Conservation (phyloP, 92 coral and sea anemone species). For the Porites divaricata region DNA sequence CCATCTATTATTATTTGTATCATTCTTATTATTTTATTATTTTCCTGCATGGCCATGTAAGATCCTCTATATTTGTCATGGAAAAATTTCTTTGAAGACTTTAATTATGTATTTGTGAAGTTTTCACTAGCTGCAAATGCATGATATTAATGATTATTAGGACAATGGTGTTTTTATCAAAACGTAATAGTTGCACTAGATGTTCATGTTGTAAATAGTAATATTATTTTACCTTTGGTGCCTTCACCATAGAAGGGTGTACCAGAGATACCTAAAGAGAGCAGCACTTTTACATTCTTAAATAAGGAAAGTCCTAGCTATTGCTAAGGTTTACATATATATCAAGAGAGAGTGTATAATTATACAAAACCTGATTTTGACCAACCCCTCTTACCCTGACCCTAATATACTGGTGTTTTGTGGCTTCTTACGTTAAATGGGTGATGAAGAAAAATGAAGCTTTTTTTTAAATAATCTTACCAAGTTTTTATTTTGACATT, state of each 20-base stretch:
- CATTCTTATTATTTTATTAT: too few relatives aligned
- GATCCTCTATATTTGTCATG: too few relatives aligned
- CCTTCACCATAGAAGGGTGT: neutral
- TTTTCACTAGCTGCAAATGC: too few relatives aligned
- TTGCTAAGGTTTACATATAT: constrained; percentile 2
- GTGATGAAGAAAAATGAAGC: neutral
- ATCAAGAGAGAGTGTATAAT: neutral
- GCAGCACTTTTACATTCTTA: constrained; percentile 5
- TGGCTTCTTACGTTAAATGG: neutral
- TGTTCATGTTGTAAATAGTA: too few relatives aligned
- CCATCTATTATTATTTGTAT: too few relatives aligned
- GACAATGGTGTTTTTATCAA: too few relatives aligned
- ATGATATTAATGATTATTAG: too few relatives aligned
- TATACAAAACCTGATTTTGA: neutral
- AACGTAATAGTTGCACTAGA: too few relatives aligned
- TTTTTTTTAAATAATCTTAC: neutral
- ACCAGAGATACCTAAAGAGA: constrained; percentile 9
- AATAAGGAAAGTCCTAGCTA: constrained; percentile 2
- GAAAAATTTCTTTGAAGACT: too few relatives aligned
- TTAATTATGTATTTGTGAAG: too few relatives aligned
- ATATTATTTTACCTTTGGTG: neutral
- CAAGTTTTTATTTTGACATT: neutral
- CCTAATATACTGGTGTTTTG: neutral
- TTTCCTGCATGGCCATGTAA: too few relatives aligned
- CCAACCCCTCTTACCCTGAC: neutral